These are phyloP conservation scores for Rotaria sp. DNA, from an alignment of 2,888 invertebrate species.

Conservation along the genomic window DNA sequence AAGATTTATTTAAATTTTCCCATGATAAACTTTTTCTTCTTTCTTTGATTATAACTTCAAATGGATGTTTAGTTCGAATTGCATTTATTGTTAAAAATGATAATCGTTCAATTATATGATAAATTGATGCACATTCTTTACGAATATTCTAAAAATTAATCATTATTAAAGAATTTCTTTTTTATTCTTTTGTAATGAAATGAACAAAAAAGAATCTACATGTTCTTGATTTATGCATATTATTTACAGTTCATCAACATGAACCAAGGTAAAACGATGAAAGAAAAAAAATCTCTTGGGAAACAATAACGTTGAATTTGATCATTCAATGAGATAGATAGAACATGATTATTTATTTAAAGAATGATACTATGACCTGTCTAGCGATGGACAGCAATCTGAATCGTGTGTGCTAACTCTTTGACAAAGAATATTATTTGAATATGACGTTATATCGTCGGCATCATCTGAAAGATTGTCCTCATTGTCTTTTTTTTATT, in stretches of 20 bases:
- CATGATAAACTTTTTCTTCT: neutral
- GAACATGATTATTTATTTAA: neutral
- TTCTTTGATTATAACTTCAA: neutral
- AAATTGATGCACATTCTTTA: neutral
- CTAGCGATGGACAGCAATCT: neutral
- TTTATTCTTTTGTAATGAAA: too few relatives aligned
- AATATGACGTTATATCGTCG: neutral
- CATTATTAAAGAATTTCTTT: too few relatives aligned
- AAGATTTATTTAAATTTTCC: neutral
- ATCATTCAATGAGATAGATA: neutral
- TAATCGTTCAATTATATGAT: neutral
- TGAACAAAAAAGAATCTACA: neutral
- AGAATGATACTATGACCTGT: neutral
- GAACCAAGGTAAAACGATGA: neutral
- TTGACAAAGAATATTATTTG: neutral
- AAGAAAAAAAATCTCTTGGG: neutral
- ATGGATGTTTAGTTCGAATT: neutral
- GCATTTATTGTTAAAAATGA: neutral
- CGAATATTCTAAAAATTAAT: neutral
- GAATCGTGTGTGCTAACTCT: neutral
- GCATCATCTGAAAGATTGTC: neutral
- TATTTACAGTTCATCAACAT: neutral
- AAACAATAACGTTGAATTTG: neutral
- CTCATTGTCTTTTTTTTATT: too few relatives aligned
- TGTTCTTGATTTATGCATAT: neutral